These are phyloP conservation scores for Saturnia japonica DNA, from an alignment of 2,888 invertebrate species.

Conservation along the genomic window DNA sequence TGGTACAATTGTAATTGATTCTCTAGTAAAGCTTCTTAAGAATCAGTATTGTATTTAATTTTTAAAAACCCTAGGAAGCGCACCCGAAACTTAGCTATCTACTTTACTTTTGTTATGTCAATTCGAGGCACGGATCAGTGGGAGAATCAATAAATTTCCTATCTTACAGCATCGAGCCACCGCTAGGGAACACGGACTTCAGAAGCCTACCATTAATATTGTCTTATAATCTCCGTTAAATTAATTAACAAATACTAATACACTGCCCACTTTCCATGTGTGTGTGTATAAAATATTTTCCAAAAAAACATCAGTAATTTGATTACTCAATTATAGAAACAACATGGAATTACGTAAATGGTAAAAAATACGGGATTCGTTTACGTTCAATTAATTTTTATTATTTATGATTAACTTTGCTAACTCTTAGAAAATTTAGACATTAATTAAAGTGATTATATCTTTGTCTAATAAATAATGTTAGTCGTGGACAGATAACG, in stretches of 20 bases:
- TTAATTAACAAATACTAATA: background rate
- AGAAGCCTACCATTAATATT: constrained; percentile 14
- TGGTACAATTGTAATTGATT: too few species aligned
- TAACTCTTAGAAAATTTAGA: background rate
- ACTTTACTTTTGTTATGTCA: background rate
- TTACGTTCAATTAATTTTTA: background rate
- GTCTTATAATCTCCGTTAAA: background rate
- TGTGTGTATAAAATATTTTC: background rate
- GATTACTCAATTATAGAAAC: constrained; percentile 3
- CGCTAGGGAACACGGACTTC: constrained; percentile 11
- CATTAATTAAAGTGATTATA: background rate
- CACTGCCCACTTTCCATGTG: background rate
- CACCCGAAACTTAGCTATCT: background rate
- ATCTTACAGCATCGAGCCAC: background rate
- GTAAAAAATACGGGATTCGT: background rate
- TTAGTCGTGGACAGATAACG: background rate
- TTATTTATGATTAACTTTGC: too few species aligned
- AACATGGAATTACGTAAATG: background rate
- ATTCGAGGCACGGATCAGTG: background rate
- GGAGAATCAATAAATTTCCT: constrained; percentile 11
- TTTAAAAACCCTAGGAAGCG: too few species aligned
- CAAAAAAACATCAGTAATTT: background rate
- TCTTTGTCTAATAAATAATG: background rate
- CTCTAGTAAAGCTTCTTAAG: too few species aligned
- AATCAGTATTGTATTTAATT: too few species aligned